Conservation (phyloP, 2,888 invertebrate species). For the Pyrrhia umbra region DNA sequence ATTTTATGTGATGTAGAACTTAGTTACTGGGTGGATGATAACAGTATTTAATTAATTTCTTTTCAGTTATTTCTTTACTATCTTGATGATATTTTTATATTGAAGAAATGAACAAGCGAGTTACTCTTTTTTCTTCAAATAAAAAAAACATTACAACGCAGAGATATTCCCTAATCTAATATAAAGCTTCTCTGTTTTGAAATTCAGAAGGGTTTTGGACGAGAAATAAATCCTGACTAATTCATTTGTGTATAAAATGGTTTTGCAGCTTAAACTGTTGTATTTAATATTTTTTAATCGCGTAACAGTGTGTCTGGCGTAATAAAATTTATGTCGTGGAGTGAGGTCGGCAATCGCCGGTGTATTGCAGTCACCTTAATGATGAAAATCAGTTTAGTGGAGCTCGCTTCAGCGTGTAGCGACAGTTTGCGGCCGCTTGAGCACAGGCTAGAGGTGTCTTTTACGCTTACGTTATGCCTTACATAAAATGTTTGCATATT, state of each 20-base stretch:
- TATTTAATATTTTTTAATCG: constrained; percentile 40
- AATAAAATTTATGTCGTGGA: constrained; percentile 25
- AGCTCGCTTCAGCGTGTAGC: constrained; percentile 66
- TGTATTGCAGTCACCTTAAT: constrained; percentile 61
- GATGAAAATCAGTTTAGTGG: constrained; percentile 74
- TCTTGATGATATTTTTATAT: not conserved
- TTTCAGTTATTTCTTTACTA: constrained; percentile 6
- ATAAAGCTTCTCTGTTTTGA: constrained; percentile 37
- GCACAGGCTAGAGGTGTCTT: constrained; percentile 54
- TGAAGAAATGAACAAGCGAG: too few species aligned
- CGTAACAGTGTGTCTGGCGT: constrained; percentile 12
- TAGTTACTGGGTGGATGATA: not conserved
- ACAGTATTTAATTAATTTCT: constrained; percentile 1
- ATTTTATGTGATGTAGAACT: constrained; percentile 3
- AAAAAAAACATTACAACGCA: not conserved
- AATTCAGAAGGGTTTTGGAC: constrained; percentile 43
- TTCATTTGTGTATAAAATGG: constrained; percentile 33
- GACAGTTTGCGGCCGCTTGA: constrained; percentile 67
- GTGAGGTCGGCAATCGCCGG: constrained; percentile 18
- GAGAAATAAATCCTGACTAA: constrained; percentile 41
- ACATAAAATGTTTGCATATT: constrained; percentile 4
- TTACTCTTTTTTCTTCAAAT: too few species aligned
- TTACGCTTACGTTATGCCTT: constrained; percentile 40
- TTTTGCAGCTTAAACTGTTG: constrained; percentile 35
- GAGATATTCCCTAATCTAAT: constrained; percentile 33